phyloP scores from a whole-genome alignment of 2,797 vertebrate species.

The Lagorchestes hirsutus region DNA sequence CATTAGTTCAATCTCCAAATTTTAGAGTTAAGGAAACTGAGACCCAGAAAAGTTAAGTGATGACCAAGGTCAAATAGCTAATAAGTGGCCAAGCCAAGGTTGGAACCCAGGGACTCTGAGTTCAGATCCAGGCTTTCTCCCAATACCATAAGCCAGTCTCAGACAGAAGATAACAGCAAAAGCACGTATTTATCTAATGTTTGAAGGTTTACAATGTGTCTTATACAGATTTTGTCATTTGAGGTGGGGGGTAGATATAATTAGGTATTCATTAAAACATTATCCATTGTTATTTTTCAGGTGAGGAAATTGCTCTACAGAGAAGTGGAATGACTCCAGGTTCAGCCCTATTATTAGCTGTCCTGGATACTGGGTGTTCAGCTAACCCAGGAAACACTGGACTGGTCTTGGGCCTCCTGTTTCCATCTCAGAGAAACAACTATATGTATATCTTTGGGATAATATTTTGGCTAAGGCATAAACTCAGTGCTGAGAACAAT shows the following conservation, averaged over 20 bases:
- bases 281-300: not conserved
- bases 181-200: not conserved
- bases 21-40: not conserved
- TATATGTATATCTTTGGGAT: not conserved
- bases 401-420: not conserved
- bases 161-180: not conserved
- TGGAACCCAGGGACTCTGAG: not conserved
- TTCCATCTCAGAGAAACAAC: not conserved
- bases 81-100: not conserved
- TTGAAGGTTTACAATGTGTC: not conserved
- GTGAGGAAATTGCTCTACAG: not conserved
- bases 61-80: not conserved
- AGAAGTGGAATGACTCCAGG: not conserved
- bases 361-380: not conserved
- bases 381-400: not conserved
- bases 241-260: not conserved
- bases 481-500: conserved; percentile 39
- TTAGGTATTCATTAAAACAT: not conserved
- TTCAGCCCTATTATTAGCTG: not conserved
- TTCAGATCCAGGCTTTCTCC: not conserved
- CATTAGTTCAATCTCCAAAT: not conserved
- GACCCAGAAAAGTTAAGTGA: not conserved
- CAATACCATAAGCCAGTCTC: not conserved
- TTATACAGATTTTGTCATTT: not conserved
- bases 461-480: conserved; percentile 12